phyloP scores from a whole-genome alignment of 2,888 invertebrate species.

The Nycteola revayana region DNA sequence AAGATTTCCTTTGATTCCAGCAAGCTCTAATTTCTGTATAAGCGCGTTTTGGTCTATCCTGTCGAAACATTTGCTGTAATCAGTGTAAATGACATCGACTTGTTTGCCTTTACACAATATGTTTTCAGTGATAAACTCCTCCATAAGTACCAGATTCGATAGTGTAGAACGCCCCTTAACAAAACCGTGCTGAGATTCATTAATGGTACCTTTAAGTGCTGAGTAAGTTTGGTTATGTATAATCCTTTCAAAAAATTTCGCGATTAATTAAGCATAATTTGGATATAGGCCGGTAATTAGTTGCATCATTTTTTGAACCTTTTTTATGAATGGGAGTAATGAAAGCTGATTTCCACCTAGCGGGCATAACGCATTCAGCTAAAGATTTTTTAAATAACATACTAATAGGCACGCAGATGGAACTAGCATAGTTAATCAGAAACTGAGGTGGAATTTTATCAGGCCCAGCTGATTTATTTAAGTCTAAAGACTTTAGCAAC shows the following conservation, averaged over 20 bases:
- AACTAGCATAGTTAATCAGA: neutral
- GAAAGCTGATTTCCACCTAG: constrained; percentile 1
- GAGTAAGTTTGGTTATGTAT: constrained; percentile 2
- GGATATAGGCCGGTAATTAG: neutral
- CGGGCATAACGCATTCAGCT: neutral
- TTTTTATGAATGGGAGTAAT: neutral
- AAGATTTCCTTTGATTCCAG: constrained; percentile 1
- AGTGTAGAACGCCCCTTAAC: constrained; percentile 5
- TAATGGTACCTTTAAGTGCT: constrained; percentile 2
- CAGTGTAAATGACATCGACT: constrained; percentile 9
- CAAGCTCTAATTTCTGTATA: neutral
- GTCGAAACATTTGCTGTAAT: constrained; percentile 7
- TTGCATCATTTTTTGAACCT: neutral
- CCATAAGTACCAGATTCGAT: constrained; percentile 1
- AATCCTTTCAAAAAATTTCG: constrained; percentile 6
- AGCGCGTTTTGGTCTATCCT: neutral
- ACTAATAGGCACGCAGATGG: neutral
- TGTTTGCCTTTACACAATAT: constrained; percentile 1
- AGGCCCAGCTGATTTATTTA: neutral
- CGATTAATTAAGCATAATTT: constrained; percentile 5
- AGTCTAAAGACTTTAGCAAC: constrained; percentile 1
- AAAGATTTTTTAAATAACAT: constrained; percentile 4
- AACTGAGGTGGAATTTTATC: constrained; percentile 1
- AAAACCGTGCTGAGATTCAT: constrained; percentile 6
- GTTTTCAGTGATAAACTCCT: constrained; percentile 1